Percentiles rank a stretch among this genome's conserved stretches.
Conservation (phyloP, 2,888 invertebrate species). For the Drosophila niveifrons region DNA sequence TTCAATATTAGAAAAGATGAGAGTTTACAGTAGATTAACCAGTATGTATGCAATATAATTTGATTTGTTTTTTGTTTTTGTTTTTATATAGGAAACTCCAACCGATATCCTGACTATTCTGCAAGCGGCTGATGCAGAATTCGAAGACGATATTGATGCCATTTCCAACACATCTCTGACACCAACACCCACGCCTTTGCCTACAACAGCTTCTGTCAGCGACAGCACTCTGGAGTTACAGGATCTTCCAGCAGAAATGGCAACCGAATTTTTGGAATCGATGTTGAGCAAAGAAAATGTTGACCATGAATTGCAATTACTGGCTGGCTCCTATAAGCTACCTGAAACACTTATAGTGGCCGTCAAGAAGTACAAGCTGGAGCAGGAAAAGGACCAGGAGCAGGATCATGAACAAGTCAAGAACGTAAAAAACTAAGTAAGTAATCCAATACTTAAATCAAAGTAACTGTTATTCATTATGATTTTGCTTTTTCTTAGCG, state of each 20-base stretch:
- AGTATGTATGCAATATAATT: background rate
- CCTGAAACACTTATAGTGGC: constrained; percentile 18
- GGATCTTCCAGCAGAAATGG: constrained; percentile 16
- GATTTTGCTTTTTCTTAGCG: background rate
- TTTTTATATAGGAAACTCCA: constrained; percentile 82
- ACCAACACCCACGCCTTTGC: constrained; percentile 75
- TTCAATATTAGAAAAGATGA: background rate
- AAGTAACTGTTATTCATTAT: background rate
- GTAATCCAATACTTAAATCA: background rate
- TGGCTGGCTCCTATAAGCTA: constrained; percentile 18
- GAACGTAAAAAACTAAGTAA: constrained; percentile 44
- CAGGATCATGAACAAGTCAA: constrained; percentile 25
- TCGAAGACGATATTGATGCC: constrained; percentile 78
- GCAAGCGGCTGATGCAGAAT: constrained; percentile 76
- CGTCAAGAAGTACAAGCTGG: constrained; percentile 14
- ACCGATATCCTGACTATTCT: constrained; percentile 81
- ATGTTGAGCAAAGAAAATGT: constrained; percentile 18
- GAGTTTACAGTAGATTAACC: background rate
- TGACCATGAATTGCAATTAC: constrained; percentile 20
- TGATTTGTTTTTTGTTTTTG: background rate
- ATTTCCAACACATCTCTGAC: constrained; percentile 77
- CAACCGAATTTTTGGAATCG: constrained; percentile 27
- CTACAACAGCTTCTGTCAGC: constrained; percentile 35
- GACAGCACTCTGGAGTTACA: constrained; percentile 18
- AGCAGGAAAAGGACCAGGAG: constrained; percentile 19